Base-by-base conservation (phyloP, 1,140 invertebrate species). In the Cotesia vestalis region DNA sequence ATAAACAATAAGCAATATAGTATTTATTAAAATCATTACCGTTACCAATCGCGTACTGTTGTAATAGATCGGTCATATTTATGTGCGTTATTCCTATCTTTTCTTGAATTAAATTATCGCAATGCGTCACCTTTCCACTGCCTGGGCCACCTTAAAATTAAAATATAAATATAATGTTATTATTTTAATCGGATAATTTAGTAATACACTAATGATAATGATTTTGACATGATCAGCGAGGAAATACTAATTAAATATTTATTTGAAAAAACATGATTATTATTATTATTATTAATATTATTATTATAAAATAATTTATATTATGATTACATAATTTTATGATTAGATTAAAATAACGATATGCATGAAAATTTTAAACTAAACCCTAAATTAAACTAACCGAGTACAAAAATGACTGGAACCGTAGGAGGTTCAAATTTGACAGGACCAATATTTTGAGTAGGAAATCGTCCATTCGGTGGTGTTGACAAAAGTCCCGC, bases 91-190 rank as follows among this genome's bases (percentile, higher is more conserved):
- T 89, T 5, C 93, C 94, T 62, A 91, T 91, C 76, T 93, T 91
- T 84, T 96, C 94, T 87, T 94, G 92, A 89, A 94, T 94, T 68
- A 95, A 87, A 79, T 92, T 94, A 83, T 96, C 94, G 85, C 94
- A 95, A 86, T 96, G 94, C 79, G 94, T 96, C 89, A 96, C 94
- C 91, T 96, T 96, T 55, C 95, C 95, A 81, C 94, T 95, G 76
- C 95, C 95, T 62, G 95, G 95, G 70, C 95, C 95, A 77, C 94
- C 93, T 94, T 51, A 61, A 53, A 40, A 69, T 46, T 46, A 9
- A 46, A 9, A 9, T 46, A 9, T 11, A 11, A 46, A 46, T 46
- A 27, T 27, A 27, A 27, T 27, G 27, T 27, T 27, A 27, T 2
- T 27, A 27, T 27, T 27, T 27, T 27, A 3, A 27, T 27, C 27